These are phyloP conservation scores for Napeogenes inachia DNA, from an alignment of 2,888 invertebrate species.

Conservation along the genomic window DNA sequence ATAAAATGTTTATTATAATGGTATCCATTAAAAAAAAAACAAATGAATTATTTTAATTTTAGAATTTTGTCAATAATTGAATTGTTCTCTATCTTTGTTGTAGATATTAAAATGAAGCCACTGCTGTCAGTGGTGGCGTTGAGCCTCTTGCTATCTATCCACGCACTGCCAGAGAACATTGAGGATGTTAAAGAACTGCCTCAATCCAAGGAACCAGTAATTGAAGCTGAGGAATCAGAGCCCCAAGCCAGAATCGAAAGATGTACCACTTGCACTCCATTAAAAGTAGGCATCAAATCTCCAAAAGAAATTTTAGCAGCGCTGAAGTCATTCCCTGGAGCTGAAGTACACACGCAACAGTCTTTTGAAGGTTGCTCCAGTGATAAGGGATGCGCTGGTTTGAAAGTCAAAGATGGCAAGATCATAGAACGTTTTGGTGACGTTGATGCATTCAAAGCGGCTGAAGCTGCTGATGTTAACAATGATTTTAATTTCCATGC, in stretches of 20 bases:
- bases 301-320: slow-evolving; percentile 53
- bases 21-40: too few species aligned
- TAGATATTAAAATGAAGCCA: slow-evolving; percentile 61
- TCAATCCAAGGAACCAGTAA: slow-evolving; percentile 47
- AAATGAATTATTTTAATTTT: too few species aligned
- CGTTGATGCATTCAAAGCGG: slow-evolving; percentile 56
- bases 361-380: slow-evolving; percentile 65
- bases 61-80: too few species aligned
- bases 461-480: slow-evolving; percentile 46
- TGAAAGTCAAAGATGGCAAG: slow-evolving; percentile 68
- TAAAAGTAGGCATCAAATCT: slow-evolving; percentile 46
- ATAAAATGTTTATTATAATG: too few species aligned
- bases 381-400: slow-evolving; percentile 67
- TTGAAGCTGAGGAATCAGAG: slow-evolving; percentile 55
- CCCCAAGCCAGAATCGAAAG: slow-evolving; percentile 55
- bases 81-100: slow-evolving; percentile 15
- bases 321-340: slow-evolving; percentile 50
- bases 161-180: slow-evolving; percentile 57
- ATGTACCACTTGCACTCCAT: slow-evolving; percentile 53
- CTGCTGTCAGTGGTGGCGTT: slow-evolving; percentile 67
- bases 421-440: slow-evolving; percentile 65
- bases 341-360: slow-evolving; percentile 63
- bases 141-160: slow-evolving; percentile 51
- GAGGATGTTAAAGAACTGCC: slow-evolving; percentile 57
- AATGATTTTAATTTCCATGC: slow-evolving; percentile 65